Evolutionary conservation across 2,797 vertebrate genomes (phyloP).

Genomic region (Parauchenoglanis ngamensis): DNA sequence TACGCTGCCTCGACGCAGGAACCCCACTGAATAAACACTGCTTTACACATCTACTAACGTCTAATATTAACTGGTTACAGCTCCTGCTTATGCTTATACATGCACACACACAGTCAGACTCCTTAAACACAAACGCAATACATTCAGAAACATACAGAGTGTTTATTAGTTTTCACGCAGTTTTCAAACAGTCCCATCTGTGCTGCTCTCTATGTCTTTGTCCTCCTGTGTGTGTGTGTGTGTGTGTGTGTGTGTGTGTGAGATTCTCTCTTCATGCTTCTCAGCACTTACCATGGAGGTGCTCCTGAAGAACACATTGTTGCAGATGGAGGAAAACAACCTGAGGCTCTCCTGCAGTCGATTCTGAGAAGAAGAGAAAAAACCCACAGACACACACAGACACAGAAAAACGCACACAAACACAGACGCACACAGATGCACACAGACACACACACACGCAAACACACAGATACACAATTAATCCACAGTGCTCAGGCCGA

Average conservation of each 20-base stretch:
- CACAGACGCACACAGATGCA: background rate
- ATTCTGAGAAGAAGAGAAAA: conserved; percentile 65
- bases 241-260: background rate
- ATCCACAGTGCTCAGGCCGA: background rate
- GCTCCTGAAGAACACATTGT: conserved; percentile 78
- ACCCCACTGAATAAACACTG: background rate
- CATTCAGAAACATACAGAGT: background rate
- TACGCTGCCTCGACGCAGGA: background rate
- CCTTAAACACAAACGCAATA: background rate
- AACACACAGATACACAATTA: background rate
- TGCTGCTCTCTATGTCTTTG: background rate
- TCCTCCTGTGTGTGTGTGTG: background rate
- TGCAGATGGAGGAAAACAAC: conserved; percentile 79
- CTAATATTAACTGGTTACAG: background rate
- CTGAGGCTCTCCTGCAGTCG: conserved; percentile 79
- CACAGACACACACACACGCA: background rate
- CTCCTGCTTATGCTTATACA: conserved; percentile 2
- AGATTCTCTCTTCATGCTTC: no score
- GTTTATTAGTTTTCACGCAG: background rate
- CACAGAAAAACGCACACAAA: background rate
- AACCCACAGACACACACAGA: background rate
- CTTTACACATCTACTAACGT: background rate
- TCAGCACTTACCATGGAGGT: conserved; percentile 74
- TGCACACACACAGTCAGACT: background rate
- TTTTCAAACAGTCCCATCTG: background rate